phyloP scores from a whole-genome alignment of 2,888 invertebrate genomes.

The Bombyx huttoni region DNA sequence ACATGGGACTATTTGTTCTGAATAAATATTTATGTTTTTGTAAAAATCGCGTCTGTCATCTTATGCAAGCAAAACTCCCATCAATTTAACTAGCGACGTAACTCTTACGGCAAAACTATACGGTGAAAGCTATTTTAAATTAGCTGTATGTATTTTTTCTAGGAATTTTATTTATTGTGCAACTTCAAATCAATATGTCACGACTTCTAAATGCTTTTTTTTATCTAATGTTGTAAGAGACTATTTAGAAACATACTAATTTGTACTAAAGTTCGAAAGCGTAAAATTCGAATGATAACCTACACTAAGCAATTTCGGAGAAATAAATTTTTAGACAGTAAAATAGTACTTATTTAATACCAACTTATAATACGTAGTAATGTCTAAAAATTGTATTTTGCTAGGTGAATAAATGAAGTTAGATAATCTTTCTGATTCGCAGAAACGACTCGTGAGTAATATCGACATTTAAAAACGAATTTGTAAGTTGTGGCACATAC shows the following conservation, averaged over 20 bases:
- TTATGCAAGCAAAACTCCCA: slow-evolving; percentile 52
- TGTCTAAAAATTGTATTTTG: too few species aligned
- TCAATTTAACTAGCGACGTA: slow-evolving; percentile 43
- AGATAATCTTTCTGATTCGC: too few species aligned
- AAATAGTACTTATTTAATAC: too few species aligned
- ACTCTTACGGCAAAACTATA: slow-evolving; percentile 44
- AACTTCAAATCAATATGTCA: not conserved
- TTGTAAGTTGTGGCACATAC: not conserved
- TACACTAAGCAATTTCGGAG: too few species aligned
- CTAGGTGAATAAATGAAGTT: too few species aligned
- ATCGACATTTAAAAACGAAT: not conserved
- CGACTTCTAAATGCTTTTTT: too few species aligned
- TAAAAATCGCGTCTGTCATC: slow-evolving; percentile 27
- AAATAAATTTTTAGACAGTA: too few species aligned
- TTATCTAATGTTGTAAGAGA: too few species aligned
- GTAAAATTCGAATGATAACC: not conserved
- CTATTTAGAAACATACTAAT: too few species aligned
- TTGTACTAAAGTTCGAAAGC: not conserved
- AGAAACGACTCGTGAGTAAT: not conserved
- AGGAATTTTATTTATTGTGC: not conserved
- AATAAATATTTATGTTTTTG: slow-evolving; percentile 10
- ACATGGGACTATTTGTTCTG: not conserved
- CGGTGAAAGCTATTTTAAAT: slow-evolving; percentile 49
- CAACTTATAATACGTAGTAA: too few species aligned
- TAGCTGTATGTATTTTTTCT: slow-evolving; percentile 9